phyloP scores from a whole-genome alignment of 2,797 vertebrate genomes.

The Anguilla anguilla region DNA sequence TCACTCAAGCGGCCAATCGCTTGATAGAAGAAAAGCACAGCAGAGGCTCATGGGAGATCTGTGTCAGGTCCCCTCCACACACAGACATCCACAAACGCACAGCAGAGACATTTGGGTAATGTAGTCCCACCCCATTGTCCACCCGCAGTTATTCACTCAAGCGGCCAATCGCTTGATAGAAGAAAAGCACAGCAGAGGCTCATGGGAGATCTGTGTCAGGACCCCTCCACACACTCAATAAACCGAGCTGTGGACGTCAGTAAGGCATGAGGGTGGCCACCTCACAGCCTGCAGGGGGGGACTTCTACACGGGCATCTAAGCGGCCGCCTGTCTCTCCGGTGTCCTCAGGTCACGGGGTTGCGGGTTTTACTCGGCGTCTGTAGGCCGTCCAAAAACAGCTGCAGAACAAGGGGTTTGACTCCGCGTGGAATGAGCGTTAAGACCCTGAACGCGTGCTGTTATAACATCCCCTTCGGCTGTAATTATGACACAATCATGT shows the following conservation, averaged over 20 bases:
- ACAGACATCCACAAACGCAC: background rate
- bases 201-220: slow-evolving; percentile 33
- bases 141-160: too few relatives aligned
- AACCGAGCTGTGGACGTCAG: slow-evolving; percentile 52
- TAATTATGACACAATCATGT: slow-evolving; percentile 12
- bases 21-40: too few relatives aligned
- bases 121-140: too few relatives aligned
- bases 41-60: slow-evolving; percentile 33
- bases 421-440: slow-evolving; percentile 10
- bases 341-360: background rate
- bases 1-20: too few relatives aligned
- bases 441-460: background rate
- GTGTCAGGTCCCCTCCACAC: slow-evolving; percentile 33
- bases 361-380: slow-evolving; percentile 19
- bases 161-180: too few relatives aligned
- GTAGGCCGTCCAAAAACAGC: slow-evolving; percentile 18
- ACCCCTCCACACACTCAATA: slow-evolving; percentile 43
- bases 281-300: slow-evolving; percentile 30
- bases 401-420: background rate
- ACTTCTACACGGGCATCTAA: background rate
- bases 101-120: too few relatives aligned
- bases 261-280: slow-evolving; percentile 48
- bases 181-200: slow-evolving; percentile 8
- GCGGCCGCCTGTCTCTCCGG: too few relatives aligned
- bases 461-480: slow-evolving; percentile 22